Evolutionary conservation across 2,888 invertebrate genomes (phyloP), one percentile per base, ranked within the genome.

Genomic region (Balanococcus diminutus): DNA sequence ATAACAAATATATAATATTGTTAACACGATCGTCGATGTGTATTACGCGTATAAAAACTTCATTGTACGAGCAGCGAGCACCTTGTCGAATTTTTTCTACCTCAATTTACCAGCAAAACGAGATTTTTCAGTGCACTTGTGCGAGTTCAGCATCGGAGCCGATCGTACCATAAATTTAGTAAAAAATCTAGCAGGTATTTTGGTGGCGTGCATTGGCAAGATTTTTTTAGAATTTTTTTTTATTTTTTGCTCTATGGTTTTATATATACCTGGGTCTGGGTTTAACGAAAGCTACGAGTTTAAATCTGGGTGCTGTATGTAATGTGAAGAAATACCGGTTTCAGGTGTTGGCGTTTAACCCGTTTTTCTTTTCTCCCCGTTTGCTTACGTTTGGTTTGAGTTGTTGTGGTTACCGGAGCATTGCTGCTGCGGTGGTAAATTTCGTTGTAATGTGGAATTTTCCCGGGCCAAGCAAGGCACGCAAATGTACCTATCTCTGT

Each of bases 291-390:
- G 51, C 51, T 67, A 28, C 28, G 61, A 67, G 61, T 28, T 9
- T 46, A 67, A 67, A 67, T 51, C 51, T 51, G 51, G 61, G 61
- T 67, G 28, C 11, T 28, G 11, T 42, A 56, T 67, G 2, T 67
- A 67, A 67, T 14, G 28, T 28, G 61, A 67, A 51, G 51, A 51
- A 51, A 67, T 67, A 67, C 61, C 61, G 61, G 61, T 67, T 67
- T 25, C 25, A 11, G 11, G 61, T 28, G 61, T 28, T 67, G 25
- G 61, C 61, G 61, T 67, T 67, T 67, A 25, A 67, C 61, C 61
- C 61, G 61, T 25, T 67, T 67, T 67, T 67, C 51, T 67, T 14
- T 67, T 25, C 61, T 14, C 61, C 61, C 22, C 14, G 25, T 67
- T n/a, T n/a, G 8, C 4, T 67, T 67, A 28, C 51, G 19, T 51